phyloP scores from a whole-genome alignment of 2,888 invertebrate species.

The Macrophya annulata region DNA sequence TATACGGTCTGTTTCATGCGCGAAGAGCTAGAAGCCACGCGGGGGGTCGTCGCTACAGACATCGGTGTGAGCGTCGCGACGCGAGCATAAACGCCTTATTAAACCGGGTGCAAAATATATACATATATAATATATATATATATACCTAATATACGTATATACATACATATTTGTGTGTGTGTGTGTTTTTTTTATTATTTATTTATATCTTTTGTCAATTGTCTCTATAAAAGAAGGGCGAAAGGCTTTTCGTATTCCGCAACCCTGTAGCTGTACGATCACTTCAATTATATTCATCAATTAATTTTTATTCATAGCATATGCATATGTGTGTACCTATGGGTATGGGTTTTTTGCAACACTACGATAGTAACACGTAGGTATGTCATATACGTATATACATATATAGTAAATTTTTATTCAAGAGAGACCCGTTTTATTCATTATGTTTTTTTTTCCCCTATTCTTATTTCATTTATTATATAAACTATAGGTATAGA shows the following conservation, averaged over 20 bases:
- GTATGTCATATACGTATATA: too few relatives aligned
- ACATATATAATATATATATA: background rate
- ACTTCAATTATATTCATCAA: background rate
- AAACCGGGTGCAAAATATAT: constrained; percentile 16
- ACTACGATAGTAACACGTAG: too few relatives aligned
- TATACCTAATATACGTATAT: background rate
- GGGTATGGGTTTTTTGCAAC: background rate
- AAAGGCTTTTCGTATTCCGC: background rate
- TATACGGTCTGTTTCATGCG: constrained; percentile 43
- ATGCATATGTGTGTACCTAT: too few relatives aligned
- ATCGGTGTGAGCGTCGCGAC: constrained; percentile 31
- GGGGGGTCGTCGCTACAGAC: constrained; percentile 52
- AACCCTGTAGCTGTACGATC: background rate
- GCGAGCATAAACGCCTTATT: constrained; percentile 49
- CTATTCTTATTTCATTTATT: background rate
- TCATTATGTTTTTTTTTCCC: background rate
- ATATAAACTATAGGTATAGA: background rate
- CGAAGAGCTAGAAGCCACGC: background rate
- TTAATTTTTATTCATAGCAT: background rate
- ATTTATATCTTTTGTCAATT: background rate
- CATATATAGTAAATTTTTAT: too few relatives aligned
- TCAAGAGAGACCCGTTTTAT: background rate
- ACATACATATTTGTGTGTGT: background rate
- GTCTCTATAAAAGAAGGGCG: background rate
- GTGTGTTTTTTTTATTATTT: background rate